phyloP scores from a whole-genome alignment of 2,888 invertebrate species.

The Brachyptera putata region DNA sequence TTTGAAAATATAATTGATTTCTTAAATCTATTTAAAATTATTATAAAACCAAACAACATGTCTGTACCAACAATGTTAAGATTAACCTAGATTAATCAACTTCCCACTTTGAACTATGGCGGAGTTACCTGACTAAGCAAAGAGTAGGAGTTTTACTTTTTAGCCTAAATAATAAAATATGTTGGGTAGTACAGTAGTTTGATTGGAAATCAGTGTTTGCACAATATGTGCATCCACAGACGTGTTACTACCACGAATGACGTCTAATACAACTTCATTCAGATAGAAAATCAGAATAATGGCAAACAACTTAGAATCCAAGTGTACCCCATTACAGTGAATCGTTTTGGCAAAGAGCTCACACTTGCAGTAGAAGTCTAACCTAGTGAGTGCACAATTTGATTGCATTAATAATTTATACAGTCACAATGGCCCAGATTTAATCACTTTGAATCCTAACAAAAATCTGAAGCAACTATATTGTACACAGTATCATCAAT shows the following conservation, averaged over 20 bases:
- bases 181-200: conserved; percentile 1
- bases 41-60: neutral
- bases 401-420: conserved; percentile 28
- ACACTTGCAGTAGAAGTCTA: conserved; percentile 30
- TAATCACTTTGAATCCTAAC: conserved; percentile 29
- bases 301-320: no score
- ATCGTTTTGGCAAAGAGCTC: conserved; percentile 26
- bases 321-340: no score
- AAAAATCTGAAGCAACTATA: conserved; percentile 33
- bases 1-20: neutral
- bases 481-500: conserved; percentile 29
- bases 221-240: neutral
- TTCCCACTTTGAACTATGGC: neutral
- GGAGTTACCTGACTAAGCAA: neutral
- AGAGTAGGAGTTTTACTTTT: no score
- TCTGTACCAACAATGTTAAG: neutral
- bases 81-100: neutral
- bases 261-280: neutral
- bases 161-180: neutral
- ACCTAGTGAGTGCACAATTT: conserved; percentile 30
- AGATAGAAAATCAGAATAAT: conserved; percentile 13
- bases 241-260: neutral
- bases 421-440: conserved; percentile 19
- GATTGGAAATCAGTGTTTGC: neutral
- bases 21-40: no score